Evolutionary conservation across 2,797 vertebrate species (phyloP), one percentile per base, ranked within the genome.

Genomic region (Amniataba percoides): DNA sequence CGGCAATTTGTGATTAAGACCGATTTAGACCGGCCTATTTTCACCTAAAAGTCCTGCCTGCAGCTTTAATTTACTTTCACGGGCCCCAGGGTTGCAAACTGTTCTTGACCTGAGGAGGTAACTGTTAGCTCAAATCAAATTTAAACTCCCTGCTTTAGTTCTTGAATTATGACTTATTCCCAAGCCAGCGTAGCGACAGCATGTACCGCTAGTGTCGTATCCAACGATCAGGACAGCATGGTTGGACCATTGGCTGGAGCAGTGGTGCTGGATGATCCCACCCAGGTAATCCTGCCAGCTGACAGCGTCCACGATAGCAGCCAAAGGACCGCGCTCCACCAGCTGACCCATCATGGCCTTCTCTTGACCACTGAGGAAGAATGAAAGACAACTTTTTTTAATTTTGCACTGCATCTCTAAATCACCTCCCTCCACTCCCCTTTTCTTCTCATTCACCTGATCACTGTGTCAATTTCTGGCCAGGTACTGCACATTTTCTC

Each of bases 211-310:
- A 78, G 89, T 93, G 90, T 97, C 96, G 84, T 97, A 98, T 78
- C 97, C 97, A 13, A 96, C 96, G 55, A 99, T 73, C 45, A 98
- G 93, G 18, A 97, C 95, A 0, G 98, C 97, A 18, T 98, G 97
- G 89, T 97, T 97, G 52, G 97, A 93, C 75, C 94, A 88, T 21
- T 93, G 95, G 76, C 96, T 96, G 87, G 97, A 98, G 89, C 97
- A 98, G 83, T 98, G 97, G 81, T 98, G 95, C n/a, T 98, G 97
- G 87, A 99, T 97, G 79, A 99, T 94, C 64, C 98, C 97, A 70
- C 97, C 96, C 18, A 97, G 94, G 74, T 99, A 99, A 94, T 98
- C 97, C 82, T 98, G 97, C 97, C 97, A 99, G 93, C 97, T 98
- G 75, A 97, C 39, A 0, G 97, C 97, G 85, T 98, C 96, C 7